Base-by-base conservation (phyloP, 2,113 vertebrate species). In the Eulacestoma nigropectus region DNA sequence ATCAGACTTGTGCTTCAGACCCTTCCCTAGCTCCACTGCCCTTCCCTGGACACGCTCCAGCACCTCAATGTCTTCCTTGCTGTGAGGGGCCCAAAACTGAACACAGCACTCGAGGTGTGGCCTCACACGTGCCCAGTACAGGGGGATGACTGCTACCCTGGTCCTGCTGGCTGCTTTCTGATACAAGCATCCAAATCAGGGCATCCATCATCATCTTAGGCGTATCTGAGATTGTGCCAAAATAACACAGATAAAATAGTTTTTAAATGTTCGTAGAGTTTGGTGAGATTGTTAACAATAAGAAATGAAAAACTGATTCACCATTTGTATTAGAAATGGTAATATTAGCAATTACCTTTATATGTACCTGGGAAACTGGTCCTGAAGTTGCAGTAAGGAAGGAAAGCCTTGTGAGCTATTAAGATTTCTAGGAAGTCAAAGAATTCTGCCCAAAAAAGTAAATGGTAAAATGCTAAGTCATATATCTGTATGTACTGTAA, bases 71-170 rank as follows among this genome's bases (percentile, higher is more conserved):
- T 37, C n/a, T n/a, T 44, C 10, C 10, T 30, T 49, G 11, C 20
- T 19, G 9, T 60, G 46, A 72, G 27, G 2, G 19, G 5, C 27
- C 30, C 53, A 39, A 32, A 81, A 52, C 0, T 4, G 37, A 33
- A 1, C 49, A 25, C 29, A 17, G 7, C 10, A 10, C 26, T 65
- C 0, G 0, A 33, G 7, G 7, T 52, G 16, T 13, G 6, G 22
- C 30, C 19, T 91, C 37, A 16, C 18, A 33, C 26, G 7, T 44
- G 57, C 46, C 2, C 0, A 25, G 12, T 33, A 21, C 16, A 35
- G 26, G 26, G 29, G 6, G 0, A 2, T 4, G 3, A 9, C 63
- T 13, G 16, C 60, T 64, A 11, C 14, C 42, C 27, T 91, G 20
- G 4, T 37, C 30, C 41, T 60, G 32, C 21, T 90, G 41, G 33